phyloP scores from a whole-genome alignment of 2,888 invertebrate species.

The Cheilosia grossa region DNA sequence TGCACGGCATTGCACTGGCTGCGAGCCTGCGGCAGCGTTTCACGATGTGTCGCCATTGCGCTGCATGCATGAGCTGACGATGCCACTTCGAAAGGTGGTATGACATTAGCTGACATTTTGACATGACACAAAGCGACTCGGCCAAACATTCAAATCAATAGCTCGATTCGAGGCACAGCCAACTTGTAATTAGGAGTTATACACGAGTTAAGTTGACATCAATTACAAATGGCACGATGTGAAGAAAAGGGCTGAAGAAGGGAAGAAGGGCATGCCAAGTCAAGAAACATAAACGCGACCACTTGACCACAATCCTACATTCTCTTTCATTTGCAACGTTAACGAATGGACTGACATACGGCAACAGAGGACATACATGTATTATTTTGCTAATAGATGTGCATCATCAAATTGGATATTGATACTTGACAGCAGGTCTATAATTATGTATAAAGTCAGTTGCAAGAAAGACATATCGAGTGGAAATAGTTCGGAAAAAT shows the following conservation, averaged over 20 bases:
- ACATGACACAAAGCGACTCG: slow-evolving; percentile 73
- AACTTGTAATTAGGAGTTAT: slow-evolving; percentile 74
- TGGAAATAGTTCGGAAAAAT: slow-evolving; percentile 18
- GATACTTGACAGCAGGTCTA: slow-evolving; percentile 61
- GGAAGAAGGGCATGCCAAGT: slow-evolving; percentile 39
- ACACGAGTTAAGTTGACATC: slow-evolving; percentile 69
- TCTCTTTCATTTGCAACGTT: background rate
- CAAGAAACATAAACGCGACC: slow-evolving; percentile 47
- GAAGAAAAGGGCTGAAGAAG: slow-evolving; percentile 24
- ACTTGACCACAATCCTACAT: slow-evolving; percentile 59
- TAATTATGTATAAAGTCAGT: slow-evolving; percentile 69
- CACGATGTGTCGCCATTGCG: slow-evolving; percentile 41
- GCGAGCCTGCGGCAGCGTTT: background rate
- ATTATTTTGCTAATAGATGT: slow-evolving; percentile 68
- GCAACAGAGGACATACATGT: slow-evolving; percentile 20
- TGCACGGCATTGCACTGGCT: slow-evolving; percentile 28
- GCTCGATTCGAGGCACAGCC: slow-evolving; percentile 54
- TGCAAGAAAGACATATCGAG: slow-evolving; percentile 48
- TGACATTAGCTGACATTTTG: slow-evolving; percentile 74
- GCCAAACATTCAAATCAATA: slow-evolving; percentile 72
- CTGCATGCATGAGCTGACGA: slow-evolving; percentile 65
- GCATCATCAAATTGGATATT: slow-evolving; percentile 73
- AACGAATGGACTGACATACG: slow-evolving; percentile 20
- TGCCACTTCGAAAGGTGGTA: slow-evolving; percentile 71
- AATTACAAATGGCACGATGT: slow-evolving; percentile 57